Base-by-base conservation (phyloP, 1,140 invertebrate species). In the Dinothrombium tinctorium region DNA sequence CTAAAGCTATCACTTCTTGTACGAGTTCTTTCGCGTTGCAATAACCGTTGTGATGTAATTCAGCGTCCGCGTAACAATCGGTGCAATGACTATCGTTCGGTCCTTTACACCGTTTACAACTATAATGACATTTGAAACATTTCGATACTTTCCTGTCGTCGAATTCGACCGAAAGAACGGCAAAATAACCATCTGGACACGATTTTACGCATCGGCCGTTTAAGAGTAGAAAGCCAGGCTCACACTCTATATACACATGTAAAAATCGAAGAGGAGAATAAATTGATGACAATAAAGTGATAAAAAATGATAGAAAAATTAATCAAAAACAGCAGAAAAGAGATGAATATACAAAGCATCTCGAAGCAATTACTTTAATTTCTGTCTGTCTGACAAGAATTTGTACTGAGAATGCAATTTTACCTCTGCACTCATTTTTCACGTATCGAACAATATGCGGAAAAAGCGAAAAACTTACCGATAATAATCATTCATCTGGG, bases 111-210 rank as follows among this genome's bases (percentile, higher is more conserved):
- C 52, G 53, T 44, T 57, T 54, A 50, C 69, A 72, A 3, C 61
- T 57, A 50, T 71, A 71, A 53, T 72, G 68, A 53, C 69, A 72
- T 7, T 52, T 50, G 4, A 51, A 42, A 45, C 64, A 65, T 19
- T 22, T 19, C 3, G 12, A 29, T n/a, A 36, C 7, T 36, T 12
- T 21, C 8, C 23, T 17, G 5, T 19, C 12, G 3, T 22, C 20
- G 7, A 19, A 12, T 36, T 36, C 12, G 14, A 19, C 23, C 23
- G 8, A 7, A 21, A 21, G 8, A 11, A 8, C 12, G 9, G 17
- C 5, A 36, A 15, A 45, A 19, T 48, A 36, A 4, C 47, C 42
- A 12, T 55, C 51, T 11, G 65, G 64, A 51, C 66, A 68, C n/a
- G 43, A 40, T 2, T 42, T 35, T 6, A 60, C 45, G 49, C 65